A percentile compares a stretch with the other conserved stretches of the same genome.
These are phyloP conservation scores for Thereuonema tuberculata DNA, from an alignment of 1,140 invertebrate genomes.

Conservation along the genomic window DNA sequence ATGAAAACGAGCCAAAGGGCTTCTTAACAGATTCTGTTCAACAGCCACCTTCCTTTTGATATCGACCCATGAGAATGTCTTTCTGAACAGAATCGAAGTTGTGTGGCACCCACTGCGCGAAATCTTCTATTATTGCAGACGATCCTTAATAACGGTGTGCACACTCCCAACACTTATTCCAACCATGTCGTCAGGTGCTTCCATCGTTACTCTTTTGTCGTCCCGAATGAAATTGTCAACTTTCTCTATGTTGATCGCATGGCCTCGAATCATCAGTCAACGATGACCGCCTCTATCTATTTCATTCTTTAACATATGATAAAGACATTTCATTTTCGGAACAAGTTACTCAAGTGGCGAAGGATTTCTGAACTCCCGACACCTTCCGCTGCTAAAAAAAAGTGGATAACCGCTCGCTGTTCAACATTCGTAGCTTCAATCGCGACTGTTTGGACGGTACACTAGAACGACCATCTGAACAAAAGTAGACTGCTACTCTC, in stretches of 20 bases:
- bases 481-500: background rate
- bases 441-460: background rate
- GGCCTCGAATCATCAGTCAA: slow-evolving; percentile 2
- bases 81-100: slow-evolving; percentile 1
- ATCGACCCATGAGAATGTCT: background rate
- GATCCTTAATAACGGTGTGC: background rate
- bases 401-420: background rate
- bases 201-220: background rate
- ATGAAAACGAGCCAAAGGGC: too few species aligned
- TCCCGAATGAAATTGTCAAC: slow-evolving; percentile 1
- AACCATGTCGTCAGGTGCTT: background rate
- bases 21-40: too few species aligned
- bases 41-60: background rate
- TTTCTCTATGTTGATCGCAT: background rate
- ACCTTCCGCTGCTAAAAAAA: background rate
- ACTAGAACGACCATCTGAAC: background rate
- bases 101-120: background rate
- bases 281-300: background rate
- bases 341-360: background rate
- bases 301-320: background rate
- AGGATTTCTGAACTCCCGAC: background rate
- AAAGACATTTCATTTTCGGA: background rate
- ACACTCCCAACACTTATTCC: background rate
- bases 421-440: too few species aligned
- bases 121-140: background rate